A percentile compares a stretch with the other conserved stretches of the same genome.
phyloP scores from a whole-genome alignment of 2,888 invertebrate species.

The Monoplex corrugatus region DNA sequence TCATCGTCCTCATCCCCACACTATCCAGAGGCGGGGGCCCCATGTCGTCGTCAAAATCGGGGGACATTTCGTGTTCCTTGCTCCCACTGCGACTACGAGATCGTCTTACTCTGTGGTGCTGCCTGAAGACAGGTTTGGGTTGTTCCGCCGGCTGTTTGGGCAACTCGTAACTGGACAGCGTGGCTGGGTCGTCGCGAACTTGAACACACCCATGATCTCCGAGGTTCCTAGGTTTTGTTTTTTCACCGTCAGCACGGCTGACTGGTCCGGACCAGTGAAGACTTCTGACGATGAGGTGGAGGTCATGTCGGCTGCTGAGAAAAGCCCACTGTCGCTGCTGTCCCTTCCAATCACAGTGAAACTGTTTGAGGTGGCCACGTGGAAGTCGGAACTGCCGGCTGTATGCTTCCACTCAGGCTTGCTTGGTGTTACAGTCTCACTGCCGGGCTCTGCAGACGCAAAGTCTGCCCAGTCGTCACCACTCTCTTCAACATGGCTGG shows the following conservation, averaged over 20 bases:
- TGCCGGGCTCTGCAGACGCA: slow-evolving; percentile 51
- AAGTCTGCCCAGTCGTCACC: slow-evolving; percentile 68
- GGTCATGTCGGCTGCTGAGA: neutral
- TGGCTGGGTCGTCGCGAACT: slow-evolving; percentile 65
- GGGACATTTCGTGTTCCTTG: neutral
- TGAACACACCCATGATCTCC: slow-evolving; percentile 73
- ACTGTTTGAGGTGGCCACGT: neutral
- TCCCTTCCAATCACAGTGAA: neutral
- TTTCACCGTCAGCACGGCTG: slow-evolving; percentile 65
- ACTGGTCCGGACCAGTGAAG: neutral
- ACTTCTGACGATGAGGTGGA: neutral
- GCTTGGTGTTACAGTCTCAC: neutral
- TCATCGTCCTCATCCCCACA: slow-evolving; percentile 68
- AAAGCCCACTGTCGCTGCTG: neutral
- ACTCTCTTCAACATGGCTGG: slow-evolving; percentile 29
- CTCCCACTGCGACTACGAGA: slow-evolving; percentile 30
- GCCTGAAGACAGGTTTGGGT: neutral
- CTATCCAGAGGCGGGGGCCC: slow-evolving; percentile 72
- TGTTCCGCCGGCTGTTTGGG: slow-evolving; percentile 22
- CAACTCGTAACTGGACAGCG: slow-evolving; percentile 57
- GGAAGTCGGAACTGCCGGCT: neutral
- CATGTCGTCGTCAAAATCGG: slow-evolving; percentile 4
- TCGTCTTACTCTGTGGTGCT: neutral
- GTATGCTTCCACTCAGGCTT: neutral
- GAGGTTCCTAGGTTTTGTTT: slow-evolving; percentile 66